A percentile compares a stretch with the other conserved stretches of the same genome.
Conservation (phyloP, 1,140 invertebrate species). For the Odontomachus brunneus region DNA sequence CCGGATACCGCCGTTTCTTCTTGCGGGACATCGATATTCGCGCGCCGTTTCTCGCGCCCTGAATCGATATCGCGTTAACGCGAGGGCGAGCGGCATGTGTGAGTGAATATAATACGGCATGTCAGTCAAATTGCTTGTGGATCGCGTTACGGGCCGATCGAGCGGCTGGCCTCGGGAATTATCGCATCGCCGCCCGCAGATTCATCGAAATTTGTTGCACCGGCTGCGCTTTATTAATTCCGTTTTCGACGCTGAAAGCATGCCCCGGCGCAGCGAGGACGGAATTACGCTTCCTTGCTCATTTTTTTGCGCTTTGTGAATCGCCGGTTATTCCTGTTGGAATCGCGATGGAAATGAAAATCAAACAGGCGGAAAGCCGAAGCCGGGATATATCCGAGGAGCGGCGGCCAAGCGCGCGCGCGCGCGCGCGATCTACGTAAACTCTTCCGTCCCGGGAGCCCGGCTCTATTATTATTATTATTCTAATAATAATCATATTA, state of each 20-base stretch:
- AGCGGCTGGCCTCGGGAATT: constrained; percentile 34
- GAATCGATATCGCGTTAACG: constrained; percentile 69
- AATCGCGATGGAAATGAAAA: constrained; percentile 47
- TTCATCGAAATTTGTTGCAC: constrained; percentile 59
- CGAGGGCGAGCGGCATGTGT: constrained; percentile 40
- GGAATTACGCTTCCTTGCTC: constrained; percentile 51
- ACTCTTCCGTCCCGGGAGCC: not conserved
- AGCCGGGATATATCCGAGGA: not conserved
- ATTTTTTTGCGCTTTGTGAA: constrained; percentile 41
- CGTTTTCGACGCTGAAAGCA: constrained; percentile 44
- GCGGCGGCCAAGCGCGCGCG: not conserved
- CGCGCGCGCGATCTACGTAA: not conserved
- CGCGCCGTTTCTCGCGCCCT: constrained; percentile 22
- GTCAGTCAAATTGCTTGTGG: constrained; percentile 68
- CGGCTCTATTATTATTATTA: too few species aligned
- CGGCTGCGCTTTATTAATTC: constrained; percentile 59
- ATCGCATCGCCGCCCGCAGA: constrained; percentile 41
- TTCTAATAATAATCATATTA: constrained; percentile 5
- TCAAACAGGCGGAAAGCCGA: constrained; percentile 40
- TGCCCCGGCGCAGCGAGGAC: not conserved
- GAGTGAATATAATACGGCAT: constrained; percentile 53
- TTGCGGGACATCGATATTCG: constrained; percentile 60
- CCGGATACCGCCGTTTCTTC: constrained; percentile 40
- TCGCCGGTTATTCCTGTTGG: constrained; percentile 42
- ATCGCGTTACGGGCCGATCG: constrained; percentile 50